Evolutionary conservation across 2,888 invertebrate genomes (phyloP).

Genomic region (Lathronympha strigana): DNA sequence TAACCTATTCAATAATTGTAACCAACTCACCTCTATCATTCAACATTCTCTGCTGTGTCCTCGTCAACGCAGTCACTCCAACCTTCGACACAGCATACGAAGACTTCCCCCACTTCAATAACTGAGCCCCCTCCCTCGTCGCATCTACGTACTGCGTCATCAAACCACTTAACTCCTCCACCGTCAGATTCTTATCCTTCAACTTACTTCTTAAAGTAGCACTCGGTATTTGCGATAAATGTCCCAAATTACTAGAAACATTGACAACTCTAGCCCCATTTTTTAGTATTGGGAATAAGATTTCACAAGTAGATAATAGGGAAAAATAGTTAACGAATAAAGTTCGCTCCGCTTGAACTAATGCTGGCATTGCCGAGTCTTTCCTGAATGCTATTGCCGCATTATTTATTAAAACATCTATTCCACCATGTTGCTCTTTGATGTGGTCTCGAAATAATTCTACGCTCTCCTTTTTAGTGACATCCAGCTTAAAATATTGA

Average conservation of each 20-base stretch:
- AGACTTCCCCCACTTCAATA: conserved; percentile 84
- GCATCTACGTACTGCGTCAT: conserved; percentile 87
- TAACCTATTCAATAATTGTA: too few species aligned
- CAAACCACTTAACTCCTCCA: conserved; percentile 82
- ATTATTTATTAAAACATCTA: conserved; percentile 90
- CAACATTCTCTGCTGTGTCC: conserved; percentile 85
- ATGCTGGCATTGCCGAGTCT: conserved; percentile 85
- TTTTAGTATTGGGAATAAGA: conserved; percentile 88
- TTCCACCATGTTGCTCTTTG: conserved; percentile 85
- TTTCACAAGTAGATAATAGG: conserved; percentile 85
- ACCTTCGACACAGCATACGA: conserved; percentile 90
- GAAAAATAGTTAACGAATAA: conserved; percentile 88
- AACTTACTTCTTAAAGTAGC: conserved; percentile 78
- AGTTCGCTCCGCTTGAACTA: conserved; percentile 88
- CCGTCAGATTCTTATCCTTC: conserved; percentile 80
- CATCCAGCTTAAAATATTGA: conserved; percentile 88
- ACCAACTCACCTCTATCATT: conserved; percentile 59
- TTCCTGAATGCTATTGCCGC: conserved; percentile 88
- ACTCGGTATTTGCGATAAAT: conserved; percentile 84
- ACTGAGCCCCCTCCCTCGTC: conserved; percentile 64
- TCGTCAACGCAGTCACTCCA: conserved; percentile 87
- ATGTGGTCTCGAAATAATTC: conserved; percentile 84
- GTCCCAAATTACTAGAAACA: conserved; percentile 88
- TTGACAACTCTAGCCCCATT: conserved; percentile 89
- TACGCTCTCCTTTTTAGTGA: conserved; percentile 85